Percentiles rank a stretch among this genome's conserved stretches.
Conservation (phyloP, 53 echinoderm and acorn worm genomes). For the Astropecten irregularis region DNA sequence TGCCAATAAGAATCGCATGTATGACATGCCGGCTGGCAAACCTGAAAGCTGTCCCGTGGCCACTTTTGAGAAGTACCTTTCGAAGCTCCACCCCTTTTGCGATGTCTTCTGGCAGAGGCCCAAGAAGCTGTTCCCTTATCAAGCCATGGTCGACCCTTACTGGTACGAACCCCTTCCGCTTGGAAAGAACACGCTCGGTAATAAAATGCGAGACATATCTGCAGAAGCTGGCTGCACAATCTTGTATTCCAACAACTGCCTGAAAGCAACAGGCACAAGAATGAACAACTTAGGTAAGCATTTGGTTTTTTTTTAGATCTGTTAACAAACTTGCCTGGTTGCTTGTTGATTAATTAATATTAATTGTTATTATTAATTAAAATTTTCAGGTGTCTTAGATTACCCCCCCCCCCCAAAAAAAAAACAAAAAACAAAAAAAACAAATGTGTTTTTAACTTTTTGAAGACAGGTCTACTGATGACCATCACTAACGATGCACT, state of each 20-base stretch:
- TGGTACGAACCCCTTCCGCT: slow-evolving; percentile 58
- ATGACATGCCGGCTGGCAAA: slow-evolving; percentile 36
- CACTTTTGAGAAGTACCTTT: slow-evolving; percentile 30
- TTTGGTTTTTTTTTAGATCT: neutral
- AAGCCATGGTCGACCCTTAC: neutral
- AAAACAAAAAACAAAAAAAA: no score
- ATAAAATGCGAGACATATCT: slow-evolving; percentile 52
- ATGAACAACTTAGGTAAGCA: slow-evolving; percentile 1
- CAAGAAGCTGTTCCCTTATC: neutral
- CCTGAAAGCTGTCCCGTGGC: slow-evolving; percentile 56
- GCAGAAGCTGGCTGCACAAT: slow-evolving; percentile 46
- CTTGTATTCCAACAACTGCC: slow-evolving; percentile 57
- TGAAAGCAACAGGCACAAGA: slow-evolving; percentile 28
- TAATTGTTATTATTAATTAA: neutral
- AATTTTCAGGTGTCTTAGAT: no score
- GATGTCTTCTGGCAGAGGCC: slow-evolving; percentile 57
- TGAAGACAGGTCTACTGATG: no score
- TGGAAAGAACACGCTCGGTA: slow-evolving; percentile 35
- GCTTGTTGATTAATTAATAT: neutral
- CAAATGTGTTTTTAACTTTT: no score
- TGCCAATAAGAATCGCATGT: slow-evolving; percentile 23
- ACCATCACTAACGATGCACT: no score
- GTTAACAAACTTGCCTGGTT: neutral
- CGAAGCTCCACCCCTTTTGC: slow-evolving; percentile 37
- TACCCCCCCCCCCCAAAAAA: no score